Evolutionary conservation across 1,140 invertebrate species (phyloP).

Genomic region (Streblospio benedicti): DNA sequence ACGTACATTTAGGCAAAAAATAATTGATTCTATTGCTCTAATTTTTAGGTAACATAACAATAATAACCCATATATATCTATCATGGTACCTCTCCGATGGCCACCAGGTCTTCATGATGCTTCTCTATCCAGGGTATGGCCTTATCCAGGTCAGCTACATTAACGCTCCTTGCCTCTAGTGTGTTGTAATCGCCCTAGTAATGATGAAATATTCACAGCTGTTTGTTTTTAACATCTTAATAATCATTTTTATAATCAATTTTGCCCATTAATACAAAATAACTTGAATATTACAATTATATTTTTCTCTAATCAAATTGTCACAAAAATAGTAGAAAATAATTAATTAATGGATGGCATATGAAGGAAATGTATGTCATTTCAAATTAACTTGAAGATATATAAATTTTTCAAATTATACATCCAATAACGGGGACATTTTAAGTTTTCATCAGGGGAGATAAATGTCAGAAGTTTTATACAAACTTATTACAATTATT

Average conservation of each 20-base stretch:
- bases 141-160: constrained; percentile 25
- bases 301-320: background rate
- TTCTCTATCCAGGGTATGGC: constrained; percentile 24
- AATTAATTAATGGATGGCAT: too few species aligned
- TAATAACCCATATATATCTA: background rate
- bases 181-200: too few species aligned
- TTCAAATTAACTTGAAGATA: background rate
- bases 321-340: too few species aligned
- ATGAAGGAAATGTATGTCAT: background rate
- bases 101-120: constrained; percentile 21
- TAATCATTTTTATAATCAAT: background rate
- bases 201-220: too few species aligned
- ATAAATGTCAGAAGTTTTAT: background rate
- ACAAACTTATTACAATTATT: too few species aligned
- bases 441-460: constrained; percentile 9
- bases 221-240: too few species aligned
- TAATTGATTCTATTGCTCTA: too few species aligned
- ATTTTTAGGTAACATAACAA: background rate
- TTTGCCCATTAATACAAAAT: background rate
- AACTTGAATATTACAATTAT: constrained; percentile 1
- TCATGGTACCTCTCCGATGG: constrained; percentile 26
- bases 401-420: constrained; percentile 7
- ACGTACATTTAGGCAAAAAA: too few species aligned
- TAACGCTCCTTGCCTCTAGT: too few species aligned
- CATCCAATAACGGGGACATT: constrained; percentile 7